Base-by-base conservation (phyloP, 2,888 invertebrate species). In the Drosophila helvetica region DNA sequence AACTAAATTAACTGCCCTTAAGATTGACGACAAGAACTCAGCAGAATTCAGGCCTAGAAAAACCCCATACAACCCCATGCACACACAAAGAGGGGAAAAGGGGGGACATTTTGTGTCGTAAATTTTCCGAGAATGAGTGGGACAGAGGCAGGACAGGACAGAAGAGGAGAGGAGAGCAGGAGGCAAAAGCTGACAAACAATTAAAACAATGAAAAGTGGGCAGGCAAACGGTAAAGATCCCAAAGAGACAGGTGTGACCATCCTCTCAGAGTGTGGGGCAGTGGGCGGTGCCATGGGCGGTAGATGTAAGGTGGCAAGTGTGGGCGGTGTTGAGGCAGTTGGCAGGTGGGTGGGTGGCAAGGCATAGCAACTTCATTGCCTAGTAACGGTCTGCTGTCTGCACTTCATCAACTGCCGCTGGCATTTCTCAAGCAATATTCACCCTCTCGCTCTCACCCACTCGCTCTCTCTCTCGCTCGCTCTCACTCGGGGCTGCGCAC, bases 181-280 rank as follows among this genome's bases (percentile, higher is more conserved):
- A 54, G 74, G 52, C 54, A 51, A 43, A 63, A 60, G 55, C 51
- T 55, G 54, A 52, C 60, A 79, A 80, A 86, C 84, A 86, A 80
- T 80, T 80, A 83, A 69, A 83, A 80, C 80, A 86, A 80, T 77
- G 84, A 68, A 67, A 86, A 86, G 70, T 80, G 80, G 80, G 83
- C 74, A 74, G 70, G 61, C 67, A 81, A 79, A 75, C 77, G 83
- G 66, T 30, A 52, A 76, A 58, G 54, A 48, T 65, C 46, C 57
- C 51, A 64, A 54, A 38, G 57, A 68, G 52, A 54, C 80, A 80
- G 86, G 86, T 86, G 86, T 80, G 68, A 54, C 63, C 50, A 53
- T 12, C 47, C 38, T 42, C 18, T 2, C 53, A 42, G 53, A 48
- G 18, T 22, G 54, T 3, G 17, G 10, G 68, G 43, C 42, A 19